A percentile compares a stretch with the other conserved stretches of the same genome.
Conservation (phyloP, 2,113 vertebrate species). For the Heterotis niloticus region DNA sequence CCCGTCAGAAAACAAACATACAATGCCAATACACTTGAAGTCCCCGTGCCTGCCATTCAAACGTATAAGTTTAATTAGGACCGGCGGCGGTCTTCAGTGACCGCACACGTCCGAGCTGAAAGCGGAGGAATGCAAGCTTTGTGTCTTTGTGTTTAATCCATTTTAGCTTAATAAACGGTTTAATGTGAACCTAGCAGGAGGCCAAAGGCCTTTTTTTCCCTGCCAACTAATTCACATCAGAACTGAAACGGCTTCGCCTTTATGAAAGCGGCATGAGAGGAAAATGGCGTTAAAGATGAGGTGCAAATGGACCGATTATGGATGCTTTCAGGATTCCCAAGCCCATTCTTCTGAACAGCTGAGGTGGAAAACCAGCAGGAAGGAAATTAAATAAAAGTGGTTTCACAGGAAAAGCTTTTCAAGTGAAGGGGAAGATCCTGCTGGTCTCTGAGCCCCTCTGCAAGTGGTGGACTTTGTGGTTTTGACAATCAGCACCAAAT, state of each 20-base stretch:
- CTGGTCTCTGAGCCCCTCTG: neutral
- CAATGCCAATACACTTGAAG: slow-evolving; percentile 42
- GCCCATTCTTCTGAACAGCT: slow-evolving; percentile 25
- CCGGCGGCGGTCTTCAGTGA: slow-evolving; percentile 40
- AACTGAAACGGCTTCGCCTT: slow-evolving; percentile 65
- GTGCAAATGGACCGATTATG: slow-evolving; percentile 63
- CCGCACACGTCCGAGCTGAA: slow-evolving; percentile 49
- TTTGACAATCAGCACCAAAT: neutral
- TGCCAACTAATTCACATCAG: slow-evolving; percentile 59
- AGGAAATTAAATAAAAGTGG: slow-evolving; percentile 25
- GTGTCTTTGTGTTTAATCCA: slow-evolving; percentile 65
- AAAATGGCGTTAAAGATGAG: slow-evolving; percentile 62
- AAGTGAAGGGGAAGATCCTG: neutral
- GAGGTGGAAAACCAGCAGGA: slow-evolving; percentile 26
- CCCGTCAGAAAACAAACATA: slow-evolving; percentile 46
- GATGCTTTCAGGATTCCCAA: slow-evolving; percentile 34
- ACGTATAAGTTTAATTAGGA: slow-evolving; percentile 59
- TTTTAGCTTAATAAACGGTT: slow-evolving; percentile 74
- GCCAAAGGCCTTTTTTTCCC: slow-evolving; percentile 41
- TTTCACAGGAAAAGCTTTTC: neutral
- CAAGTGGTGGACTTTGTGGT: neutral
- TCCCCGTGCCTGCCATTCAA: slow-evolving; percentile 49
- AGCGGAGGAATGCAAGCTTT: slow-evolving; percentile 59
- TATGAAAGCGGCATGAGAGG: slow-evolving; percentile 63
- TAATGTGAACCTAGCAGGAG: slow-evolving; percentile 60